Percentiles rank a stretch among this genome's conserved stretches.
These are phyloP conservation scores for Trachelus stipa DNA, from an alignment of 2,888 invertebrate species.

Conservation along the genomic window DNA sequence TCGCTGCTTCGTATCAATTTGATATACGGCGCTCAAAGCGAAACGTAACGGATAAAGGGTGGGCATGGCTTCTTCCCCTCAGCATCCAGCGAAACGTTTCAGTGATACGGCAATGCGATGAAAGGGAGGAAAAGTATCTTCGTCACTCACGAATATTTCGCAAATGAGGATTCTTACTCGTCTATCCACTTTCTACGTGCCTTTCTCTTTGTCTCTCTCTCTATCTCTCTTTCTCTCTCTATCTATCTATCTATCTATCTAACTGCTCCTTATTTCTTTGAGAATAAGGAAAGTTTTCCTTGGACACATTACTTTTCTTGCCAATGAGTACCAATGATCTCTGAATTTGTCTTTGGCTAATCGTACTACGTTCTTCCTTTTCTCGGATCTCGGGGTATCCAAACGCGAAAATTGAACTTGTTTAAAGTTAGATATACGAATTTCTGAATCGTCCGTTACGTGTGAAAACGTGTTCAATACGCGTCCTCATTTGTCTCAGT, in stretches of 20 bases:
- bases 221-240: no score
- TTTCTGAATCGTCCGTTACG: neutral
- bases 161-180: neutral
- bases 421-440: neutral
- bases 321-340: neutral
- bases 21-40: conserved; percentile 4
- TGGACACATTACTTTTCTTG: neutral
- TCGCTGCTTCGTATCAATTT: conserved; percentile 6
- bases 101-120: neutral
- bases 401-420: neutral
- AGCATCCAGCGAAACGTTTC: neutral
- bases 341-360: neutral
- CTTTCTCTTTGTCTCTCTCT: neutral
- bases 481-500: neutral
- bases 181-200: neutral
- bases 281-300: neutral
- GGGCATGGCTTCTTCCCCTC: neutral
- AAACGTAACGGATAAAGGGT: neutral
- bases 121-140: neutral
- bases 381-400: neutral
- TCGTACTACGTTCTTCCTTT: neutral
- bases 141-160: neutral
- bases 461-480: neutral
- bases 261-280: neutral
- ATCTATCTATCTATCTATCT: no score